A percentile compares a stretch with the other conserved stretches of the same genome.
phyloP scores from a whole-genome alignment of 2,113 vertebrate species.

The Anhinga rufa region DNA sequence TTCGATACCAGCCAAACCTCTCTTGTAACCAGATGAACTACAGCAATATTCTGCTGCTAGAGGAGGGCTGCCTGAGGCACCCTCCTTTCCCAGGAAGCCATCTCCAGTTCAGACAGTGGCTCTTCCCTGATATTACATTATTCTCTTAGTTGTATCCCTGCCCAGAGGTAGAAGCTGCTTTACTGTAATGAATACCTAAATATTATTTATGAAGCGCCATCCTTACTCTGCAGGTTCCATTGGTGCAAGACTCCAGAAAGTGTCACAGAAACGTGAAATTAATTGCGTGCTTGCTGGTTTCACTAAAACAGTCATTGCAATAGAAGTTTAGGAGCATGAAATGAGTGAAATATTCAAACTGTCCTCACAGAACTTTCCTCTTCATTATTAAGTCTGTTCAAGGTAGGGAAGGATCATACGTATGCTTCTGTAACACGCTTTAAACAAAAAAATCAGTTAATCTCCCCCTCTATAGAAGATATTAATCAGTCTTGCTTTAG shows the following conservation, averaged over 20 bases:
- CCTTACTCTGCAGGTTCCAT: conserved; percentile 11
- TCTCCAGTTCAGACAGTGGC: not conserved
- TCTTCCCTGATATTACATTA: not conserved
- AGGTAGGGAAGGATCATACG: not conserved
- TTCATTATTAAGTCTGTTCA: conserved; percentile 19
- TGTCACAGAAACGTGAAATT: conserved; percentile 38
- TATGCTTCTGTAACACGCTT: not conserved
- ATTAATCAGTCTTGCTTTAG: not conserved
- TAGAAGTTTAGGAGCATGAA: conserved; percentile 23
- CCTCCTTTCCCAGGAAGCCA: not conserved
- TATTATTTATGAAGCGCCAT: not conserved
- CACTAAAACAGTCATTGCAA: conserved; percentile 14
- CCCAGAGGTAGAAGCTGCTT: not conserved
- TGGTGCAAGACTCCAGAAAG: conserved; percentile 25
- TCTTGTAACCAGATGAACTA: not conserved
- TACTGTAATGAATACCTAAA: not conserved
- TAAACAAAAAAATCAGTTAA: not conserved
- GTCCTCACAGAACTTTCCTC: conserved; percentile 1
- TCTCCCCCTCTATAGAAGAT: not conserved
- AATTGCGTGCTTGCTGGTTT: conserved; percentile 21
- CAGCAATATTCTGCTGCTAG: not conserved
- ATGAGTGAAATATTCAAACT: conserved; percentile 36
- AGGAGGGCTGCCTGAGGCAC: not conserved
- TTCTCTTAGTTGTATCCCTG: not conserved
- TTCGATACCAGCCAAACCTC: not conserved